Evolutionary conservation across 1,140 invertebrate species (phyloP).

Genomic region (Ptiloglossa arizonensis): DNA sequence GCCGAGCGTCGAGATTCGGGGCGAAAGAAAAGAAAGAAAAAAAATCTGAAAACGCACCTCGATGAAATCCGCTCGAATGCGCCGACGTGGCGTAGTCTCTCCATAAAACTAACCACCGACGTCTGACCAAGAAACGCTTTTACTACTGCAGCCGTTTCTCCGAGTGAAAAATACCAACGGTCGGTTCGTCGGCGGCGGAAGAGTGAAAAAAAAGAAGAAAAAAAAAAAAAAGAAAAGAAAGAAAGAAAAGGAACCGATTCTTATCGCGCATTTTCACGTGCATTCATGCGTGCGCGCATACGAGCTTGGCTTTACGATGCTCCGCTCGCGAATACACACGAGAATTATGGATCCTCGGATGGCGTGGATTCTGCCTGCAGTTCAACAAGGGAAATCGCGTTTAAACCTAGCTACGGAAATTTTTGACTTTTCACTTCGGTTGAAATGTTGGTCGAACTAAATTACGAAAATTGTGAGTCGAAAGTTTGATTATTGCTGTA

Average conservation of each 20-base stretch:
- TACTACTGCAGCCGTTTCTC: slow-evolving; percentile 46
- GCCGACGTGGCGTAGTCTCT: background rate
- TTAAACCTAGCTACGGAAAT: too few species aligned
- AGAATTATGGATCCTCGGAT: slow-evolving; percentile 17
- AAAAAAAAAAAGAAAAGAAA: background rate
- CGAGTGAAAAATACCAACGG: slow-evolving; percentile 6
- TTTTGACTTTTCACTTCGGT: too few species aligned
- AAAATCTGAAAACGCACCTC: too few species aligned
- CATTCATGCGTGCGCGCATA: background rate
- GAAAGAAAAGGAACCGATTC: background rate
- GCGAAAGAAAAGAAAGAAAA: background rate
- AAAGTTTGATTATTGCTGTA: too few species aligned
- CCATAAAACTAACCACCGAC: slow-evolving; percentile 31
- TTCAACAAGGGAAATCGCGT: too few species aligned
- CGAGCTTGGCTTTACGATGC: slow-evolving; percentile 3
- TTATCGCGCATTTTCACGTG: slow-evolving; percentile 14
- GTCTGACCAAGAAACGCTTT: slow-evolving; percentile 58
- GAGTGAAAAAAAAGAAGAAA: too few species aligned
- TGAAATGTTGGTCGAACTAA: too few species aligned
- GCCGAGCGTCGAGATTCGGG: background rate
- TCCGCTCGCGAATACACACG: background rate
- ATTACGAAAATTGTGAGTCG: too few species aligned
- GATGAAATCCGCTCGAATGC: too few species aligned
- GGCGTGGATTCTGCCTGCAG: too few species aligned
- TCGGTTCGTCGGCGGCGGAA: background rate